phyloP scores from a whole-genome alignment of 2,888 invertebrate species.

The Acanthosepion lycidas region DNA sequence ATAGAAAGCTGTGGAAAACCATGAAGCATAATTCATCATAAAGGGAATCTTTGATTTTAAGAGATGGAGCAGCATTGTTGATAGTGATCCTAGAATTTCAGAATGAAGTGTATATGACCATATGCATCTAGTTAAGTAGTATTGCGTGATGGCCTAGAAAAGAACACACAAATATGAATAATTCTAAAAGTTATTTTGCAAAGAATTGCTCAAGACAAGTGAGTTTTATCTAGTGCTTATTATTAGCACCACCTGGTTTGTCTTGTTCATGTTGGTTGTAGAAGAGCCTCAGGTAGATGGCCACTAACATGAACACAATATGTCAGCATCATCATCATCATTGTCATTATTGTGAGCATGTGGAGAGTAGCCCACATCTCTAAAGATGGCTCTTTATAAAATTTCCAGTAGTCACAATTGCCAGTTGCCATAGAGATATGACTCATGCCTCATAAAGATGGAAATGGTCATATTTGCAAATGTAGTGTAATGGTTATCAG shows the following conservation, averaged over 20 bases:
- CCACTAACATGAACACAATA: neutral
- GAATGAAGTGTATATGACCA: no score
- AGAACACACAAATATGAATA: neutral
- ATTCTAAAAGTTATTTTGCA: neutral
- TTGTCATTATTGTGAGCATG: neutral
- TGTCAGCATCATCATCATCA: neutral
- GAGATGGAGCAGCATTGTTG: no score
- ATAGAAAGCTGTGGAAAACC: no score
- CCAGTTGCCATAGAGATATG: neutral
- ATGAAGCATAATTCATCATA: no score
- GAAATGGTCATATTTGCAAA: no score
- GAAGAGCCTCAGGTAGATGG: conserved; percentile 9
- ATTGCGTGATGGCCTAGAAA: no score
- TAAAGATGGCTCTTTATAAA: conserved; percentile 15
- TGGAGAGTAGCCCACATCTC: neutral
- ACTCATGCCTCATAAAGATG: neutral
- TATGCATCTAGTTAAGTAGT: no score
- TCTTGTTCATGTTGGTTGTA: neutral
- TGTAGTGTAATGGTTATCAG: no score
- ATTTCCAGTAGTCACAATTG: neutral
- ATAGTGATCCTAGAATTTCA: no score
- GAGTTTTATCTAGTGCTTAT: neutral
- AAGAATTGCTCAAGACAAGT: neutral
- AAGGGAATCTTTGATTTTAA: no score
- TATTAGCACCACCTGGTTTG: neutral